These are phyloP conservation scores for Thunnus maccoyii DNA, from an alignment of 2,113 vertebrate species.

Conservation along the genomic window DNA sequence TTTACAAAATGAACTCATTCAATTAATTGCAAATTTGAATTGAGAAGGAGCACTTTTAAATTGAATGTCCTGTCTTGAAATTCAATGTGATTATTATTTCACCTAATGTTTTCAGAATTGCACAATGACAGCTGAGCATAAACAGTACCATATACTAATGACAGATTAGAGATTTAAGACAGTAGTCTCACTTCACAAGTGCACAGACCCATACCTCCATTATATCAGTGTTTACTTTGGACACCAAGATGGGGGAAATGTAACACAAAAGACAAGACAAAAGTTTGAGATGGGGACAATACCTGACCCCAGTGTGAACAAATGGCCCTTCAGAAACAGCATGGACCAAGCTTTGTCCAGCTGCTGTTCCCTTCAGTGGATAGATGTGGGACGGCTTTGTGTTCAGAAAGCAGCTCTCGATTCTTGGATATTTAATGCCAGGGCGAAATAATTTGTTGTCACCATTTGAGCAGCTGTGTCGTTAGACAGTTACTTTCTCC, in stretches of 20 bases:
- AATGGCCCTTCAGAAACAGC: constrained; percentile 59
- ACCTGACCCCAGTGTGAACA: constrained; percentile 38
- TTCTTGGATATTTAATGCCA: constrained; percentile 39
- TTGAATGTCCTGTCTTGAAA: background rate
- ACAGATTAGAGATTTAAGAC: constrained; percentile 10
- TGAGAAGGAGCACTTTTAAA: background rate
- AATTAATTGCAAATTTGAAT: background rate
- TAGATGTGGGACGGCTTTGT: constrained; percentile 30
- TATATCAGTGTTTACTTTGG: constrained; percentile 58
- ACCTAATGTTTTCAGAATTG: constrained; percentile 4
- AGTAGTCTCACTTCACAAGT: constrained; percentile 10
- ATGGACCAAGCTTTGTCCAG: constrained; percentile 62
- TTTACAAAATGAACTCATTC: constrained; percentile 3
- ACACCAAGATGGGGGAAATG: constrained; percentile 56
- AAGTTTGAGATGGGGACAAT: constrained; percentile 30
- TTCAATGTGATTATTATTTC: background rate
- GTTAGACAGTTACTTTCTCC: constrained; percentile 24
- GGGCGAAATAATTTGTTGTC: constrained; percentile 38
- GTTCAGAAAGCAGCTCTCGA: constrained; percentile 20
- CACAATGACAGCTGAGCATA: too few relatives aligned
- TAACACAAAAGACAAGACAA: constrained; percentile 25
- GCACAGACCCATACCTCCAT: background rate
- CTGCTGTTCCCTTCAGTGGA: constrained; percentile 44
- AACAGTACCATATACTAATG: background rate
- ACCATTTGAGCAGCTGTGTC: constrained; percentile 19